These are phyloP conservation scores for Zele albiditarsus DNA, from an alignment of 2,888 invertebrate species.

Conservation along the genomic window DNA sequence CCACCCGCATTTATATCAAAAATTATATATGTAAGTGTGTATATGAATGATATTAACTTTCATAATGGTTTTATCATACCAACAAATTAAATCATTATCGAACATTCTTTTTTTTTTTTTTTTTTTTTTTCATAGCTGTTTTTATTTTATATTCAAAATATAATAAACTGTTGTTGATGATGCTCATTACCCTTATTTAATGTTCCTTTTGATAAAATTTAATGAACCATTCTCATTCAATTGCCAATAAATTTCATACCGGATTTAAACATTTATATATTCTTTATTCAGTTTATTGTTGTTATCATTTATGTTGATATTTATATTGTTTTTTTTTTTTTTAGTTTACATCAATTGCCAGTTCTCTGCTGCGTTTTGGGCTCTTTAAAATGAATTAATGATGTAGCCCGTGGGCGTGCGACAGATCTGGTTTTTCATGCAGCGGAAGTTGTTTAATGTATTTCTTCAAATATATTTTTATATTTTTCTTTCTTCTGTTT, in stretches of 20 bases:
- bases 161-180: not conserved
- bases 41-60: not conserved
- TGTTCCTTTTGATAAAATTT: slow-evolving; percentile 3
- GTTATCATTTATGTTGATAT: not conserved
- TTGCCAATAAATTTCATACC: slow-evolving; percentile 2
- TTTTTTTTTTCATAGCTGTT: not conserved
- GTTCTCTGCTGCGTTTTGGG: not conserved
- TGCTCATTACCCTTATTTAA: not conserved
- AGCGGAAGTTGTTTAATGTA: slow-evolving; percentile 36
- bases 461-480: not conserved
- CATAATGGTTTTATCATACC: not conserved
- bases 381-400: slow-evolving; percentile 1
- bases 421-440: slow-evolving; percentile 31
- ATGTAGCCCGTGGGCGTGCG: not conserved
- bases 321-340: too few relatives aligned
- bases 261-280: slow-evolving; percentile 1
- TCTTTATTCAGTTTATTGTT: not conserved
- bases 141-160: not conserved
- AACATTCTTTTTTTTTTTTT: slow-evolving; percentile 7
- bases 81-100: slow-evolving; percentile 1
- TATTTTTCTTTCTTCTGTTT: slow-evolving; percentile 17
- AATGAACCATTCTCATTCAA: not conserved
- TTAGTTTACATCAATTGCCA: slow-evolving; percentile 10
- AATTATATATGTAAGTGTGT: not conserved
- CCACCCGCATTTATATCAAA: not conserved